These are phyloP conservation scores for Pocillopora grandis DNA, from an alignment of 92 coral and sea anemone species.

Conservation along the genomic window DNA sequence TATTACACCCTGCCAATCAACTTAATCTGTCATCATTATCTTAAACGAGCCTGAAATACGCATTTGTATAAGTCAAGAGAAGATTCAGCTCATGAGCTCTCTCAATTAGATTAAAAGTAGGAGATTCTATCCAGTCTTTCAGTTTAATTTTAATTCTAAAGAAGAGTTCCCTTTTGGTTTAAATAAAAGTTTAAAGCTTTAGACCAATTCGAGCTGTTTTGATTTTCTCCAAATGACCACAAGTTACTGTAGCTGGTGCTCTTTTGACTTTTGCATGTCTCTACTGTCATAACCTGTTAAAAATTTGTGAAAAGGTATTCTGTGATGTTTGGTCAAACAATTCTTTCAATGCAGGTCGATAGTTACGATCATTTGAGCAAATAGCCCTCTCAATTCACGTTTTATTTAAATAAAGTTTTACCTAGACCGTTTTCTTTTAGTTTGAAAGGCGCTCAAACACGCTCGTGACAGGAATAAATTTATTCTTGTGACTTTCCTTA, in stretches of 20 bases:
- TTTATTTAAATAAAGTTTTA: background rate
- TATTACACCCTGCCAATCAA: too few species aligned
- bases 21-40: too few species aligned
- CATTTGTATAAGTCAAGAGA: too few species aligned
- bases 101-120: background rate
- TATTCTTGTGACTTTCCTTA: too few species aligned
- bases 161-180: background rate
- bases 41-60: too few species aligned
- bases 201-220: background rate
- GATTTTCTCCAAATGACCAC: constrained; percentile 1
- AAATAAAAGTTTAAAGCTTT: background rate
- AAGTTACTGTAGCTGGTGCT: constrained; percentile 22
- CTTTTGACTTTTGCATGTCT: constrained; percentile 4
- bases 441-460: constrained; percentile 4
- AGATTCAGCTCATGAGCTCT: background rate
- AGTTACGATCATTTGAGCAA: background rate
- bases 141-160: background rate
- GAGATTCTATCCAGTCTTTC: background rate
- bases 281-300: constrained; percentile 7
- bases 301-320: background rate
- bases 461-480: too few species aligned
- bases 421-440: background rate
- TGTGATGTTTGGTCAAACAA: background rate
- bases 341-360: too few species aligned
- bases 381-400: background rate